These are phyloP conservation scores for Drosophila heteroneura DNA, from an alignment of 2,888 invertebrate genomes.

Conservation along the genomic window DNA sequence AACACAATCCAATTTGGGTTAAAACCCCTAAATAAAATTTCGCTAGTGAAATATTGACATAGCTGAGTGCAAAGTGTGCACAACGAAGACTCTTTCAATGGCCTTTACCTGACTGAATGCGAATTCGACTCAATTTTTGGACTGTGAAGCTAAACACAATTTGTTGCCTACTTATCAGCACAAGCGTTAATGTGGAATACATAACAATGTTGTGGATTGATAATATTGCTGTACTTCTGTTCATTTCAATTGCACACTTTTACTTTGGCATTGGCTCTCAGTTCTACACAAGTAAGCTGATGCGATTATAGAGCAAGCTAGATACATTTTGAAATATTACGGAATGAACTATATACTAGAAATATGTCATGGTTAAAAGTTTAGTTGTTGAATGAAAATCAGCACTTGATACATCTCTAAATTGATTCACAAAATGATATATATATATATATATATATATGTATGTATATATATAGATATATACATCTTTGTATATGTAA, in stretches of 20 bases:
- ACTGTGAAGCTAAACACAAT: neutral
- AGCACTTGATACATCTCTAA: neutral
- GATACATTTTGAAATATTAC: neutral
- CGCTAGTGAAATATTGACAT: neutral
- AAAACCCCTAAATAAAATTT: neutral
- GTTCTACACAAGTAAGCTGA: neutral
- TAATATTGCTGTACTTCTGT: neutral
- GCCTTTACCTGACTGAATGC: neutral
- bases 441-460: no score
- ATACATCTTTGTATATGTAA: neutral
- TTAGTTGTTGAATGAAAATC: neutral
- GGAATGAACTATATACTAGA: neutral
- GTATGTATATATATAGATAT: neutral
- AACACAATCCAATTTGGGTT: neutral
- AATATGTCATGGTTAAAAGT: neutral
- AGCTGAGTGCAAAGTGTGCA: neutral
- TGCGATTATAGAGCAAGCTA: neutral
- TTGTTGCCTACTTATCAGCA: conserved; percentile 36
- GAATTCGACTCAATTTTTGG: neutral
- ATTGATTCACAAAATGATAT: neutral
- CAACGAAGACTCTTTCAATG: conserved; percentile 3
- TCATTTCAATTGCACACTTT: neutral
- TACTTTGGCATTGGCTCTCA: neutral
- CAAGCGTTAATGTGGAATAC: neutral
- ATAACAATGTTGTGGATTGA: neutral